Percentiles rank a stretch among this genome's conserved stretches.
phyloP scores from a whole-genome alignment of 2,797 vertebrate genomes.

The Echeneis naucrates region DNA sequence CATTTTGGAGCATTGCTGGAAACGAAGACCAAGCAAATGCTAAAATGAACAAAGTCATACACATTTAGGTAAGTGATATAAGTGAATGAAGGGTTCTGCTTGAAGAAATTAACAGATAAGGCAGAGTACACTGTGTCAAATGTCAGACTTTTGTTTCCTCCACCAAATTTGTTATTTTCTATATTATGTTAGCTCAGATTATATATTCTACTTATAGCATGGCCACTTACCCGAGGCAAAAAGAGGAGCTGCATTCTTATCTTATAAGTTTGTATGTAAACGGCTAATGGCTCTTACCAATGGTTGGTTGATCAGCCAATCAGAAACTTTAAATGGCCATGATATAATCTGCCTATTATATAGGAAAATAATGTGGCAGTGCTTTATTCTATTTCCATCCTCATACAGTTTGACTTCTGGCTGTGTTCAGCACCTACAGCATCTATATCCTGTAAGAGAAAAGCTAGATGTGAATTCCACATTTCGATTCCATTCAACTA shows the following conservation, averaged over 20 bases:
- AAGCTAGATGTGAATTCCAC: constrained; percentile 26
- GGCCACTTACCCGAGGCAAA: background rate
- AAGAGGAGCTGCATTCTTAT: background rate
- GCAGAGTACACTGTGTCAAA: background rate
- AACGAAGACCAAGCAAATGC: constrained; percentile 1
- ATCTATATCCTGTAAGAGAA: constrained; percentile 14
- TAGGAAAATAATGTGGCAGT: constrained; percentile 15
- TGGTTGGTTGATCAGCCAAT: constrained; percentile 2
- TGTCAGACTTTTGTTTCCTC: background rate
- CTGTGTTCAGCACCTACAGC: constrained; percentile 25
- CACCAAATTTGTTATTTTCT: constrained; percentile 18
- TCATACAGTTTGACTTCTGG: constrained; percentile 39
- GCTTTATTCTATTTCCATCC: constrained; percentile 21
- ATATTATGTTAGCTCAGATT: constrained; percentile 19
- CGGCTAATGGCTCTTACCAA: too few species aligned
- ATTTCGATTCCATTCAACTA: constrained; percentile 49
- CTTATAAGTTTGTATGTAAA: too few species aligned
- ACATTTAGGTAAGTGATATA: constrained; percentile 30
- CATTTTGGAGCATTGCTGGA: constrained; percentile 2
- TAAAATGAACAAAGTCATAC: constrained; percentile 31
- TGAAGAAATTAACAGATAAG: constrained; percentile 19
- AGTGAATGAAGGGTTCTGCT: background rate
- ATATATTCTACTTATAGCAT: constrained; percentile 25
- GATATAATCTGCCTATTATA: constrained; percentile 19
- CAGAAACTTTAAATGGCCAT: background rate